Conservation (phyloP, 2,113 vertebrate species). For the Malurus cyaneus region DNA sequence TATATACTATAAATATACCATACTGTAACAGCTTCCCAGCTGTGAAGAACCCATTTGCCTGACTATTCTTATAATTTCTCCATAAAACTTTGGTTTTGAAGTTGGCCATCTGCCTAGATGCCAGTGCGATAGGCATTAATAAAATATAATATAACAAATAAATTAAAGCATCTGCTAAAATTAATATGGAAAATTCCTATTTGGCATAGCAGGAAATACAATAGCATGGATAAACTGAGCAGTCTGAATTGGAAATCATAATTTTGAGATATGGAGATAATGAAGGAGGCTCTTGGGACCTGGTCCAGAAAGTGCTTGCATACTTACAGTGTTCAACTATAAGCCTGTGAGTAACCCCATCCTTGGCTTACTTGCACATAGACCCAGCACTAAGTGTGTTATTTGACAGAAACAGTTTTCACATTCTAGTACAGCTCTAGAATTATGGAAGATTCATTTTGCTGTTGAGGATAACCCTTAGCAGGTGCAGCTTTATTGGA, state of each 20-base stretch:
- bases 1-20: slow-evolving; percentile 52
- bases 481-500: not conserved
- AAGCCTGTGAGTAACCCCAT: not conserved
- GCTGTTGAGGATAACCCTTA: not conserved
- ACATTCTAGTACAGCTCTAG: not conserved
- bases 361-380: not conserved
- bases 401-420: not conserved
- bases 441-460: not conserved
- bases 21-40: slow-evolving; percentile 51
- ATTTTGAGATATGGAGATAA: not conserved
- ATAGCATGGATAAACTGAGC: not conserved
- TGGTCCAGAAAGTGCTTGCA: not conserved
- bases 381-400: not conserved
- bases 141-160: slow-evolving; percentile 13
- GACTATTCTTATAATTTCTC: slow-evolving; percentile 30
- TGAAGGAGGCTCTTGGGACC: not conserved
- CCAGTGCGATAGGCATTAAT: not conserved
- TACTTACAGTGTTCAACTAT: not conserved
- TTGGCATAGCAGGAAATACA: not conserved
- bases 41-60: slow-evolving; percentile 47
- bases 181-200: not conserved
- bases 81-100: slow-evolving; percentile 37
- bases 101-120: slow-evolving; percentile 34
- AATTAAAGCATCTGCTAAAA: slow-evolving; percentile 21
- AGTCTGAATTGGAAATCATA: not conserved